Base-by-base conservation (phyloP, 2,888 invertebrate species). In the Meliscaeva auricollis region DNA sequence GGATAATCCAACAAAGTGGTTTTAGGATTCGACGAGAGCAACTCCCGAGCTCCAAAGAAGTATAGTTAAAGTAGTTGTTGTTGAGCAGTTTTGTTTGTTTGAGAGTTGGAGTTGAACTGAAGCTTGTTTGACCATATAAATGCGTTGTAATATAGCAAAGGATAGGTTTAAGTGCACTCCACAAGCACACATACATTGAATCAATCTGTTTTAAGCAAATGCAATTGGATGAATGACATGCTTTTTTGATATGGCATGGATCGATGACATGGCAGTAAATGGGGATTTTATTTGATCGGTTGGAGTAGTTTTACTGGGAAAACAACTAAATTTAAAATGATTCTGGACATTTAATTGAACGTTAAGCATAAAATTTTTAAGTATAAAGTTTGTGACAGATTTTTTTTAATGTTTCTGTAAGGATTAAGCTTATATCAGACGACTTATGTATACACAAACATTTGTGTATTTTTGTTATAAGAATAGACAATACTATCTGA, bases 1-100 rank as follows among this genome's bases (percentile, higher is more conserved):
- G 73, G 85, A 85, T 85, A 72, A 85, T 81, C 85, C 81, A 64
- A 50, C 64, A 68, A 73, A 85, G 76, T 75, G 81, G 72, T 62
- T 85, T 48, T 68, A 58, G 76, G 76, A 68, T 50, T 70, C 54
- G 38, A 60, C 32, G 17, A 56, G 17, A 20, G 41, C 64, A 6
- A 35, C 15, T 54, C 41, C 9, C 1, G 35, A n/a, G n/a, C n/a
- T n/a, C n/a, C n/a, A n/a, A 26, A 26, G 26, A 3, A 26, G 26
- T 20, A 22, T 60, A 35, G n/a, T 66, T 58, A 26, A 3, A 26
- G 35, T 13, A 3, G 9, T n/a, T 26, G 6, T 26, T 30, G 64
- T 50, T 30, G 41, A 50, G 41, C 32, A 64, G 22, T 73, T 72
- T 52, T 66, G 58, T 32, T 44, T 41, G 48, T 58, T 41, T 30